These are phyloP conservation scores for Hipposideros larvatus DNA, from an alignment of 2,797 vertebrate species.

Conservation along the genomic window DNA sequence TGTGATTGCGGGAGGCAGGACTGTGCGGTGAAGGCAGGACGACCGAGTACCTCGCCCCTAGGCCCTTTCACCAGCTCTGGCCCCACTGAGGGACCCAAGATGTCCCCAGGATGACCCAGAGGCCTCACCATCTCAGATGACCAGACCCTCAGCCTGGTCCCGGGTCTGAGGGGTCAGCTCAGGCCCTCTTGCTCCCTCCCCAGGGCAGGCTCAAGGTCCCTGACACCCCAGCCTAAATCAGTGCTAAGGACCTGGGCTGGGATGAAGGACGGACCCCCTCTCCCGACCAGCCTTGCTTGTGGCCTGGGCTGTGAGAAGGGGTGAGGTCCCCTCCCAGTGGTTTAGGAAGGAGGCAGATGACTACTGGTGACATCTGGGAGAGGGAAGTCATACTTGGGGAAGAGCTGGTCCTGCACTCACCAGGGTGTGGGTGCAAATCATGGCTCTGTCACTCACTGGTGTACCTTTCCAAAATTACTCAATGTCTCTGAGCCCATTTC, in stretches of 20 bases:
- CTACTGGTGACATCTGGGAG: background rate
- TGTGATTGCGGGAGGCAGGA: background rate
- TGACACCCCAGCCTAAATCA: background rate
- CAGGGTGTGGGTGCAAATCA: background rate
- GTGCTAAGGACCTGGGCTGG: background rate
- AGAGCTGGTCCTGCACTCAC: background rate
- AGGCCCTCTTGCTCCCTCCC: background rate
- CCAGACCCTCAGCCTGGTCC: background rate
- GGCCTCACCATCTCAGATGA: background rate
- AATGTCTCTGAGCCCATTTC: background rate
- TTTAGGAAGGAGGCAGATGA: background rate
- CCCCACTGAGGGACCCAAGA: background rate
- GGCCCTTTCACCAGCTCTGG: background rate
- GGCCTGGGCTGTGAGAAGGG: background rate
- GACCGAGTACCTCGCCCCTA: fast-evolving
- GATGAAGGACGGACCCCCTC: background rate
- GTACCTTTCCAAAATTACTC: background rate
- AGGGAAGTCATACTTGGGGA: background rate
- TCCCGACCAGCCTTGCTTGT: no score
- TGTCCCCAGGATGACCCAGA: background rate
- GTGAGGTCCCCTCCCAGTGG: background rate
- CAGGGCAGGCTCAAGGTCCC: background rate
- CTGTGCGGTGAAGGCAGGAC: background rate
- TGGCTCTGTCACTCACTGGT: background rate
- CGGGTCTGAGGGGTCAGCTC: background rate